phyloP scores from a whole-genome alignment of 2,888 invertebrate species.

The Drosophila bunnanda region DNA sequence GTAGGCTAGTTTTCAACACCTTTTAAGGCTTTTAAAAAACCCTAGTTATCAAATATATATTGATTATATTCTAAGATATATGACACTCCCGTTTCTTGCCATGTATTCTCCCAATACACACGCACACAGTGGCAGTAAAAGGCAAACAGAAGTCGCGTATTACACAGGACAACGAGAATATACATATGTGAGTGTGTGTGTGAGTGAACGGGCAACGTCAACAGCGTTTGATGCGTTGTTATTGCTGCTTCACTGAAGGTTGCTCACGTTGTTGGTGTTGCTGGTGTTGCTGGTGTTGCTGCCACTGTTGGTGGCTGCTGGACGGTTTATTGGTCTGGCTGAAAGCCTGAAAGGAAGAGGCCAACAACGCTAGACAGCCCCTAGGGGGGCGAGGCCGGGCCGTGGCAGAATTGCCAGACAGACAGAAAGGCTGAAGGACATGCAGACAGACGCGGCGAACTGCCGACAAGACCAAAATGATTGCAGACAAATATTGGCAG shows the following conservation, averaged over 20 bases:
- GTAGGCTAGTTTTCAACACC: too few species aligned
- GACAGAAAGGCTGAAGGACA: constrained; percentile 5
- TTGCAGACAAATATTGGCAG: constrained; percentile 77
- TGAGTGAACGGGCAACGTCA: constrained; percentile 46
- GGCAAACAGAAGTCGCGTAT: constrained; percentile 49
- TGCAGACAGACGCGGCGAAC: constrained; percentile 35
- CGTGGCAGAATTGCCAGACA: constrained; percentile 12
- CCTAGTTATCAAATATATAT: neutral
- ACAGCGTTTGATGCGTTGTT: constrained; percentile 66
- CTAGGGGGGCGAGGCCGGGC: constrained; percentile 6
- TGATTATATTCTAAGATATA: neutral
- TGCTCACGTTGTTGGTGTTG: constrained; percentile 28
- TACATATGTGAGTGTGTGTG: neutral
- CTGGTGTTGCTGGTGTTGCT: constrained; percentile 5
- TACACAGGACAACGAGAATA: constrained; percentile 36
- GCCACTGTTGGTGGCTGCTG: constrained; percentile 32
- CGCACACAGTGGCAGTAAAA: constrained; percentile 19
- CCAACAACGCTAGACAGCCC: constrained; percentile 46
- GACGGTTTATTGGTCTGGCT: constrained; percentile 68
- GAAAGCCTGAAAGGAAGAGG: constrained; percentile 25
- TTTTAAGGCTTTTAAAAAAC: too few species aligned
- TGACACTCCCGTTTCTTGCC: neutral
- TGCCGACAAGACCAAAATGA: constrained; percentile 69
- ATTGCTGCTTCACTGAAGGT: constrained; percentile 69
- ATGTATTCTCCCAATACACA: neutral